Evolutionary conservation across 2,797 vertebrate genomes (phyloP), one percentile per base, ranked within the genome.

Genomic region (Rhodeus uyekii): DNA sequence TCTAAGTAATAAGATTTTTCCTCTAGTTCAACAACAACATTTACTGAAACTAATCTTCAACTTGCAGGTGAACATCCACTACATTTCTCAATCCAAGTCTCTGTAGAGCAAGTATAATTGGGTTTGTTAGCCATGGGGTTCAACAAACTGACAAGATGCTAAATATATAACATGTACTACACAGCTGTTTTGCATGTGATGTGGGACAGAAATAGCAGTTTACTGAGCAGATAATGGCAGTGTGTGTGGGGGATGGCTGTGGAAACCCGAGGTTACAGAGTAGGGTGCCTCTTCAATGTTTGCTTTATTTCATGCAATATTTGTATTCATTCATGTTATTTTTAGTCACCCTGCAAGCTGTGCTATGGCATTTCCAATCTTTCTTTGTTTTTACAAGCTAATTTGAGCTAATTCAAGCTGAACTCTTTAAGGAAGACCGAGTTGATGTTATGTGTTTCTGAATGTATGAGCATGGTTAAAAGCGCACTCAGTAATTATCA

Each of bases 161-260:
- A 94, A 94, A 94, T 93, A 93, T 93, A 95, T 88, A 88, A 87
- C 77, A 90, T 87, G 90, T 89, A 93, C 91, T 88, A 92, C 92
- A 93, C 94, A 94, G 94, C 94, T 93, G 94, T 94, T 94, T 92
- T 93, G 93, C 94, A 95, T 95, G 95, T 95, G 94, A 95, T 94
- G 89, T 86, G 88, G 83, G 89, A 91, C 92, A 89, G 89, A 94
- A 94, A 95, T 93, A 93, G 92, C 69, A 29, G 22, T 88, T 87
- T 55, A 87, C 89, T 83, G 82, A 81, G 85, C 84, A 90, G 90
- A 93, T 93, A 92, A 91, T 88, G 80, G 86, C 86, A 89, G 76
- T 86, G 88, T 88, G 87, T 60, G 85, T 69, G 55, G 50, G 58
- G 83, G 67, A 58, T 39, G 83, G 46, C 42, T 58, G 72, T 80